These are phyloP conservation scores for Oreonectes daqikongensis DNA, from an alignment of 2,797 vertebrate genomes.

Conservation along the genomic window DNA sequence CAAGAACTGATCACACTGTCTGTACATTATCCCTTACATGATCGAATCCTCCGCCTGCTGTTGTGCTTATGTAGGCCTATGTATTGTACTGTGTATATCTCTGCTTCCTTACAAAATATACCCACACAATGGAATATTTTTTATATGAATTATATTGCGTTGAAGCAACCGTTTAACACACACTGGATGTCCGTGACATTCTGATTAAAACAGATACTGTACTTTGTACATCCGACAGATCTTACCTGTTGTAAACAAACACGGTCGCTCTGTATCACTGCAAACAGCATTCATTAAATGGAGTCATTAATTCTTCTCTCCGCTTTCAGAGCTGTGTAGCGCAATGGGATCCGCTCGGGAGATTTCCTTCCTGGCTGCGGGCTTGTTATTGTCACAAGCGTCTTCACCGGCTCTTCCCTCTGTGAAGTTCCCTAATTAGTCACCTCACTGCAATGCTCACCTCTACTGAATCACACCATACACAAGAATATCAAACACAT, in stretches of 20 bases:
- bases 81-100: background rate
- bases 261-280: conserved; percentile 22
- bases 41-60: background rate
- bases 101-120: background rate
- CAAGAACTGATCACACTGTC: too few species aligned
- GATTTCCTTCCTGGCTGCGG: conserved; percentile 47
- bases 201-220: too few species aligned
- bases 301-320: conserved; percentile 21
- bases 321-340: conserved; percentile 14
- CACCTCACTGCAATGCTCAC: conserved; percentile 14
- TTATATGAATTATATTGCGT: too few species aligned
- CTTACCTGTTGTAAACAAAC: conserved; percentile 1
- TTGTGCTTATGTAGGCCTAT: background rate
- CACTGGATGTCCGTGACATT: too few species aligned
- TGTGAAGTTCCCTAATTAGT: conserved; percentile 55
- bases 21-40: too few species aligned
- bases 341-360: conserved; percentile 34
- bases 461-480: conserved; percentile 32
- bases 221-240: background rate
- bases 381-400: conserved; percentile 52
- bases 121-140: background rate
- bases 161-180: background rate
- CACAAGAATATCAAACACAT: conserved; percentile 9
- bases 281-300: conserved; percentile 30
- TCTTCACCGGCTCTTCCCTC: conserved; percentile 35